A percentile compares a stretch with the other conserved stretches of the same genome.
phyloP scores from a whole-genome alignment of 2,888 invertebrate species.

The Drosophila hamatofila region DNA sequence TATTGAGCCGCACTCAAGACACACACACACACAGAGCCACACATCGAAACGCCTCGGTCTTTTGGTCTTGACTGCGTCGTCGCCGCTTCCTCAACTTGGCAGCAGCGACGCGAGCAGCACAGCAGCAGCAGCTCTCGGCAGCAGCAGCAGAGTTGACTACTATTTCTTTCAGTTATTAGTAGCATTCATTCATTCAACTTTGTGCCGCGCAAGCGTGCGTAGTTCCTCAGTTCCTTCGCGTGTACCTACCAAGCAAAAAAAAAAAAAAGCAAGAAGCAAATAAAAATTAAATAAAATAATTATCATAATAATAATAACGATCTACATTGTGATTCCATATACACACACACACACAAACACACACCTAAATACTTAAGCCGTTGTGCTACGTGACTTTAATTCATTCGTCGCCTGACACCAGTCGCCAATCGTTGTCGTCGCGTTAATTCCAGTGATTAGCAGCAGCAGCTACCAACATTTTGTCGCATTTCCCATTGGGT shows the following conservation, averaged over 20 bases:
- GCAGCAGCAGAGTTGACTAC: constrained; percentile 75
- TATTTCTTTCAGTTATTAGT: constrained; percentile 80
- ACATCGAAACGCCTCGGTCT: constrained; percentile 55
- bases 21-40: constrained; percentile 37
- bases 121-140: constrained; percentile 49
- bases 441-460: constrained; percentile 50
- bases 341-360: background rate
- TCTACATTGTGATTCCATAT: constrained; percentile 10
- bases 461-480: constrained; percentile 19
- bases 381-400: constrained; percentile 50
- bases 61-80: constrained; percentile 63
- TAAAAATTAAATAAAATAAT: constrained; percentile 16
- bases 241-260: constrained; percentile 62
- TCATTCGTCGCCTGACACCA: constrained; percentile 23
- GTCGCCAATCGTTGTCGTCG: constrained; percentile 35
- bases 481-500: constrained; percentile 52
- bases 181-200: constrained; percentile 81
- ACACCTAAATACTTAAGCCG: background rate
- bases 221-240: constrained; percentile 81
- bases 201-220: constrained; percentile 81
- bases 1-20: constrained; percentile 63
- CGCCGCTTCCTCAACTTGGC: constrained; percentile 75
- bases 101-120: constrained; percentile 67
- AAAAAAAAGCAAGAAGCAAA: constrained; percentile 22
- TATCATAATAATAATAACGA: constrained; percentile 19